phyloP scores from a whole-genome alignment of 2,888 invertebrate species.

The Pecten maximus region DNA sequence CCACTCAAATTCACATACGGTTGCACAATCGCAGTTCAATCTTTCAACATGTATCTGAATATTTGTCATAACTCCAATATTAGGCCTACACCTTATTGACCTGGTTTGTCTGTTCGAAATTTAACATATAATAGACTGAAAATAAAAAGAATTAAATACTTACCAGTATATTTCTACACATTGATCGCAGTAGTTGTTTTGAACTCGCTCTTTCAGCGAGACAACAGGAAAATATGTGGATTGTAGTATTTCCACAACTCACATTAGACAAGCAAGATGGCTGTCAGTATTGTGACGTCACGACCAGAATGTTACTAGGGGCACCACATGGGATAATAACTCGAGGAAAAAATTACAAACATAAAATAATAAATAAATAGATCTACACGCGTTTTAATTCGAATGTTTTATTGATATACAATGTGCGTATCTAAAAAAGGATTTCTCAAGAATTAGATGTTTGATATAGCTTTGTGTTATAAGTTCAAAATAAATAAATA shows the following conservation, averaged over 20 bases:
- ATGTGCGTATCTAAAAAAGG: too few relatives aligned
- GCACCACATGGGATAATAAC: conserved; percentile 37
- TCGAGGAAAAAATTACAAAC: neutral
- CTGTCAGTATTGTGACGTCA: conserved; percentile 55
- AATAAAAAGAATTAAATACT: conserved; percentile 48
- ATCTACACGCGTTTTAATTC: too few relatives aligned
- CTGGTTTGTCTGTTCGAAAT: neutral
- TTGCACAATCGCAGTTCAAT: neutral
- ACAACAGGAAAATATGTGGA: conserved; percentile 41
- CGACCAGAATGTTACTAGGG: conserved; percentile 38
- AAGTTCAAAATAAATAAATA: too few relatives aligned
- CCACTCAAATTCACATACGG: neutral
- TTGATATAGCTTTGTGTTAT: too few relatives aligned
- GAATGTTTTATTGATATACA: too few relatives aligned
- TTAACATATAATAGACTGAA: neutral
- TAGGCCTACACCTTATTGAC: neutral
- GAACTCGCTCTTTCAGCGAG: conserved; percentile 62
- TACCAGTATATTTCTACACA: conserved; percentile 76
- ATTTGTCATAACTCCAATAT: conserved; percentile 17
- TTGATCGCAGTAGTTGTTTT: conserved; percentile 65
- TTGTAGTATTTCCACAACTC: conserved; percentile 41
- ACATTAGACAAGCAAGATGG: conserved; percentile 48
- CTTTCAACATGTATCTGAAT: neutral
- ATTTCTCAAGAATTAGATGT: too few relatives aligned
- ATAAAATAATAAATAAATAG: too few relatives aligned